phyloP scores from a whole-genome alignment of 2,888 invertebrate species.

The Netelia virgata region DNA sequence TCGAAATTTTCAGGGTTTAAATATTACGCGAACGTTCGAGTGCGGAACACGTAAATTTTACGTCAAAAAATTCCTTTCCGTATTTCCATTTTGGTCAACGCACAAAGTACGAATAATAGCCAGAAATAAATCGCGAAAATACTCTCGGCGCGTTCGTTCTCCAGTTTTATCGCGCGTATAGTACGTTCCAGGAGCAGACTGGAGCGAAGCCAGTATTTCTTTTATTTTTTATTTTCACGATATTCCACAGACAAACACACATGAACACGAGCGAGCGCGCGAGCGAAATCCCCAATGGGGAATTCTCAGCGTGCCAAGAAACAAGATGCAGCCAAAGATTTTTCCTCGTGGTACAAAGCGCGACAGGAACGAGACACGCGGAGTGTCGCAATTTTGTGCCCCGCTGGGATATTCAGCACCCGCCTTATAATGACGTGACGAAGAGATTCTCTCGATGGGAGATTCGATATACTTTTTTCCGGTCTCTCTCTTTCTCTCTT shows the following conservation, averaged over 20 bases:
- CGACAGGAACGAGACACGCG: slow-evolving; percentile 27
- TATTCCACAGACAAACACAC: background rate
- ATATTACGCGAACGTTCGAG: background rate
- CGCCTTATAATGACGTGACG: slow-evolving; percentile 16
- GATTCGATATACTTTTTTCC: slow-evolving; percentile 51
- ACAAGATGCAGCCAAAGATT: slow-evolving; percentile 52
- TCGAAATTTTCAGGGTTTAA: too few relatives aligned
- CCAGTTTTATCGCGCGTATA: slow-evolving; percentile 2
- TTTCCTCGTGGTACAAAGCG: slow-evolving; percentile 40
- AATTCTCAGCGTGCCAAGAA: slow-evolving; percentile 60
- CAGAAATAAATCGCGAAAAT: slow-evolving; percentile 31
- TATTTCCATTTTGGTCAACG: slow-evolving; percentile 1
- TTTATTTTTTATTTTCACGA: slow-evolving; percentile 21
- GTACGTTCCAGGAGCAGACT: slow-evolving; percentile 33
- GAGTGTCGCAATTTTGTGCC: slow-evolving; percentile 50
- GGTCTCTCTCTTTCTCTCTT: slow-evolving; percentile 25
- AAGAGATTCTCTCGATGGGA: slow-evolving; percentile 51
- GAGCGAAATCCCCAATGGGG: slow-evolving; percentile 32
- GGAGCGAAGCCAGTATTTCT: slow-evolving; percentile 55
- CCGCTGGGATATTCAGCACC: slow-evolving; percentile 3
- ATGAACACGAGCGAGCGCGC: background rate
- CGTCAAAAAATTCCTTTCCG: background rate
- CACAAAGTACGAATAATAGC: background rate
- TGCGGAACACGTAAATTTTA: background rate
- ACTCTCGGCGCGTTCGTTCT: slow-evolving; percentile 2